Percentiles rank a stretch among this genome's conserved stretches.
Evolutionary conservation across 1,140 invertebrate species (phyloP).

Genomic region (Gonatopus flavifemur): DNA sequence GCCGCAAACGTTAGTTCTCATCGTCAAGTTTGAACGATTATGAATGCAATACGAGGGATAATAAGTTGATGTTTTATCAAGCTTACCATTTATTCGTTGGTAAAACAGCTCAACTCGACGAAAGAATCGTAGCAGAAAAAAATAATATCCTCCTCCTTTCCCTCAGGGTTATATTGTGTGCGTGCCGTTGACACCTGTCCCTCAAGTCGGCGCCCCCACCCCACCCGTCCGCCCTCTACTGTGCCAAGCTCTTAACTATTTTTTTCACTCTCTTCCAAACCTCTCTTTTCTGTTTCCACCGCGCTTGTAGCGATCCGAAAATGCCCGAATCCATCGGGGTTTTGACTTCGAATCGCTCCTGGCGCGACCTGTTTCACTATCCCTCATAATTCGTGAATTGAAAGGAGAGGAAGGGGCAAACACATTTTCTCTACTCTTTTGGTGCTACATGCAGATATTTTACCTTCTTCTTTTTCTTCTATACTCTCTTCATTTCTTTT

Average conservation of each 20-base stretch:
- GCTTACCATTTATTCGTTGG: slow-evolving; percentile 41
- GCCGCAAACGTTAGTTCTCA: neutral
- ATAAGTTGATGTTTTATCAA: neutral
- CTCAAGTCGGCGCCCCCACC: slow-evolving; percentile 51
- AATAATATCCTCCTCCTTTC: slow-evolving; percentile 22
- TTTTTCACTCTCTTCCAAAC: slow-evolving; percentile 49
- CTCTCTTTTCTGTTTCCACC: slow-evolving; percentile 14
- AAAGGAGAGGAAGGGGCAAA: neutral
- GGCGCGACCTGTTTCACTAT: slow-evolving; percentile 16
- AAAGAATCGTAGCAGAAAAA: slow-evolving; percentile 19
- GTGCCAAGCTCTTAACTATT: slow-evolving; percentile 56
- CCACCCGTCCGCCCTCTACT: slow-evolving; percentile 53
- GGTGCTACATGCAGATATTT: too few species aligned
- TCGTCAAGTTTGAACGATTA: too few species aligned
- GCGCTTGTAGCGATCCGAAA: slow-evolving; percentile 35
- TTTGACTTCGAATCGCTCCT: slow-evolving; percentile 37
- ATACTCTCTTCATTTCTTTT: neutral
- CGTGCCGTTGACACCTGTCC: slow-evolving; percentile 56
- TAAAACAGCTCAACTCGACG: slow-evolving; percentile 12
- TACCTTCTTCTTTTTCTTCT: too few species aligned
- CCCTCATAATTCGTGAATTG: neutral
- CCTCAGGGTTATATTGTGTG: slow-evolving; percentile 14
- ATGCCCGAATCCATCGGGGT: slow-evolving; percentile 44
- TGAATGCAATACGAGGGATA: too few species aligned
- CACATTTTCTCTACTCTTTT: too few species aligned